phyloP scores from a whole-genome alignment of 1,140 invertebrate species.

The Lucilia sericata region DNA sequence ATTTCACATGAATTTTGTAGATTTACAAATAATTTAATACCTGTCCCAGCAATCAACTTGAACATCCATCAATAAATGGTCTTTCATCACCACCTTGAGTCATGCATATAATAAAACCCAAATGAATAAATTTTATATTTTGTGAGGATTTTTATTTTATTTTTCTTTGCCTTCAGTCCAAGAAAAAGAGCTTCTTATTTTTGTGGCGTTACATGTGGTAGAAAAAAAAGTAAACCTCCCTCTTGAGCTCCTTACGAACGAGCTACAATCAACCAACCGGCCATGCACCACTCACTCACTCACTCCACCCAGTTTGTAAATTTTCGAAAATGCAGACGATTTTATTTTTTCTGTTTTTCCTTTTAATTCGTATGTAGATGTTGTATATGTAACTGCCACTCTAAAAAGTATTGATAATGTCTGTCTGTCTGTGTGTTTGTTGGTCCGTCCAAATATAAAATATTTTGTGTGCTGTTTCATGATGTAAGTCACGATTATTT shows the following conservation, averaged over 20 bases:
- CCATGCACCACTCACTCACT: not conserved
- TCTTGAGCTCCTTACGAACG: not conserved
- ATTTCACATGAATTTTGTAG: slow-evolving; percentile 44
- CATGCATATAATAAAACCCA: slow-evolving; percentile 20
- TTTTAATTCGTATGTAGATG: not conserved
- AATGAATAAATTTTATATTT: not conserved
- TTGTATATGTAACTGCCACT: slow-evolving; percentile 19
- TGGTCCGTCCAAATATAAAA: not conserved
- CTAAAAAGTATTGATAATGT: slow-evolving; percentile 31
- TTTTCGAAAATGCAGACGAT: not conserved
- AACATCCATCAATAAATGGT: slow-evolving; percentile 43
- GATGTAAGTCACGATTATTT: slow-evolving; percentile 45
- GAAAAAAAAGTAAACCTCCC: not conserved
- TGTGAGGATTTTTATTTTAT: not conserved
- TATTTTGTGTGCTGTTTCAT: slow-evolving; percentile 12
- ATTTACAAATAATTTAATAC: slow-evolving; percentile 44
- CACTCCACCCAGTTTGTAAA: slow-evolving; percentile 32
- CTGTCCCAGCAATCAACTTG: slow-evolving; percentile 40
- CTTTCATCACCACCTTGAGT: slow-evolving; percentile 39
- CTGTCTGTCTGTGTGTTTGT: too few species aligned
- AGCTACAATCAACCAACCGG: too few species aligned
- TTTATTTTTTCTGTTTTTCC: not conserved
- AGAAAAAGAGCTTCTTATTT: not conserved
- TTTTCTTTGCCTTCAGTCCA: too few species aligned
- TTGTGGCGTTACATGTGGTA: slow-evolving; percentile 27